Percentiles rank a stretch among this genome's conserved stretches.
These are phyloP conservation scores for Drosophila macrospina DNA, from an alignment of 2,888 invertebrate genomes.

Conservation along the genomic window DNA sequence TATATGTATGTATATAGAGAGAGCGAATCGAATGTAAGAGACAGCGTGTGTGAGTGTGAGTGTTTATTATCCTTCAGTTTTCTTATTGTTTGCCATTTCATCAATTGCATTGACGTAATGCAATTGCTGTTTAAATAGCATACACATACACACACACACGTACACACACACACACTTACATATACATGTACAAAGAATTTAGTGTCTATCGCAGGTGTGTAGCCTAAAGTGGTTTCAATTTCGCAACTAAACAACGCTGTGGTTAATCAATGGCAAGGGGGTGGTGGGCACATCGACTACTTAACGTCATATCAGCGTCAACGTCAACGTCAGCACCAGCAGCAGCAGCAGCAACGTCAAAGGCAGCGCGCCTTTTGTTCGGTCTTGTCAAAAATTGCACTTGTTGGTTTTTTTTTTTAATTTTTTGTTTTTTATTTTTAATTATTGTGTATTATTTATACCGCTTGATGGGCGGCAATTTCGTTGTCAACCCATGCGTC, in stretches of 20 bases:
- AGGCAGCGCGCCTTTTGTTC: constrained; percentile 21
- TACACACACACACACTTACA: constrained; percentile 17
- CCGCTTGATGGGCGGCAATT: constrained; percentile 52
- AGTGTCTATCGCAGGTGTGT: constrained; percentile 69
- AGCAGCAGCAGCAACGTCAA: constrained; percentile 43
- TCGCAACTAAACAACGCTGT: constrained; percentile 50
- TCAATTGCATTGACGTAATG: constrained; percentile 73
- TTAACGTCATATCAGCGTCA: constrained; percentile 58
- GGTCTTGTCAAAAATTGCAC: constrained; percentile 65
- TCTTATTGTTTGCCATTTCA: constrained; percentile 35
- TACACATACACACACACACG: constrained; percentile 31
- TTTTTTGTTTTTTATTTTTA: constrained; percentile 32
- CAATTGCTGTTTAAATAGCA: constrained; percentile 46
- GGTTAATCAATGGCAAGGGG: neutral
- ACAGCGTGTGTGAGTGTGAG: neutral
- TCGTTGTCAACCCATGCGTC: constrained; percentile 40
- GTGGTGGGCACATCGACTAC: constrained; percentile 15
- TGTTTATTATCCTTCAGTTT: constrained; percentile 60
- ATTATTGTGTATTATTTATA: constrained; percentile 65
- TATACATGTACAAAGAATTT: constrained; percentile 18
- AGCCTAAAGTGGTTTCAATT: constrained; percentile 73
- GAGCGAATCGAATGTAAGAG: constrained; percentile 1
- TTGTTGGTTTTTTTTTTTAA: constrained; percentile 38
- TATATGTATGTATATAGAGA: too few relatives aligned
- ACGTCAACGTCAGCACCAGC: constrained; percentile 25